Base-by-base conservation (phyloP, 1,140 invertebrate species). In the Antheraea mylitta region DNA sequence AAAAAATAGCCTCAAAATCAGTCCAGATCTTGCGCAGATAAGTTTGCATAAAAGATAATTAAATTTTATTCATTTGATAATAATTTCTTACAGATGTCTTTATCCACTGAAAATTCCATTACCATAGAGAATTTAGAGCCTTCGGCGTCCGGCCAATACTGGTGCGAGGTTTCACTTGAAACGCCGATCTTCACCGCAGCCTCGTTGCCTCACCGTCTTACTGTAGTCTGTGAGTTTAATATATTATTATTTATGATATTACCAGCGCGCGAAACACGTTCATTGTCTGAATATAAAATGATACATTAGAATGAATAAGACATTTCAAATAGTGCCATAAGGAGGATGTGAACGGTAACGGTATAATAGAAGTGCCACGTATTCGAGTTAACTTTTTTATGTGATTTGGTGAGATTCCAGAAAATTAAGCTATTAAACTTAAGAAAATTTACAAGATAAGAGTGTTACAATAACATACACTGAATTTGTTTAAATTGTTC, bases 131-230 rank as follows among this genome's bases (percentile, higher is more conserved):
- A 96, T 87, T 90, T 97, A 70, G 94, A 96, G 78, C 96, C 96
- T 80, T 93, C 95, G 64, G 95, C 96, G 58, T 94, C 95, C 4
- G 96, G 96, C 42, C 84, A 93, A 63, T 97, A 96, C 87, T 95
- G 94, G 75, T 97, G 96, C 82, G 95, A 96, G 76, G 96, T 97
- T 13, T 95, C 96, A 58, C 95, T 95, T 74, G 94, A 95, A 82
- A 95, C 95, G 22, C 96, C 96, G 59, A 96, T 96, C 79, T 97
- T 95, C 82, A 96, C 95, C 63, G 95, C 95, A 76, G 94, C 95
- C 68, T 96, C 96, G 3, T 93, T 94, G 30, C 92, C 93, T 30
- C 94, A 95, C 75, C 93, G 95, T 71, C 93, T 97, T 65, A 95
- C 94, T 79, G 95, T 97, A 67, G 96, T 96, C 87, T 94, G 96